phyloP scores from a whole-genome alignment of 2,888 invertebrate species.

The Xestia sexstrigata region DNA sequence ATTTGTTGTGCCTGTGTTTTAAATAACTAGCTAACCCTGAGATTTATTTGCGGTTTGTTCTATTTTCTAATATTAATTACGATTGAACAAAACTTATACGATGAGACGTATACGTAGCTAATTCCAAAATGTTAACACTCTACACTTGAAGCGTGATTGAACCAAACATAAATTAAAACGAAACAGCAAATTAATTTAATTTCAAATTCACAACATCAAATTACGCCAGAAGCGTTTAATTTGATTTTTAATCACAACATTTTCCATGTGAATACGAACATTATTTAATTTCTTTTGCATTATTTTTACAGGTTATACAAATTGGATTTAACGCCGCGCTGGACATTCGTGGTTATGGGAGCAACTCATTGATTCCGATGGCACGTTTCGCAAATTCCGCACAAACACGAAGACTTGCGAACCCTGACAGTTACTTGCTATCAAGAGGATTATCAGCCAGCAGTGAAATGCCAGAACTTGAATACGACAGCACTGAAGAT shows the following conservation, averaged over 20 bases:
- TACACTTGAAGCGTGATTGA: background rate
- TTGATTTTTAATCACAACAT: constrained; percentile 13
- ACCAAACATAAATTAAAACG: background rate
- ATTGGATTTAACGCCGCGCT: constrained; percentile 51
- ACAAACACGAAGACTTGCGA: constrained; percentile 19
- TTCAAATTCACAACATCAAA: background rate
- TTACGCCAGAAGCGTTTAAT: background rate
- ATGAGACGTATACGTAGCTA: background rate
- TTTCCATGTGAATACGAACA: constrained; percentile 13
- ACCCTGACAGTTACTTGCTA: background rate
- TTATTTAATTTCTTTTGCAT: constrained; percentile 44
- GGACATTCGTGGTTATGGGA: constrained; percentile 13
- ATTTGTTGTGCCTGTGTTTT: background rate
- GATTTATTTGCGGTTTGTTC: background rate
- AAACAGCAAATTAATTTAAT: constrained; percentile 1
- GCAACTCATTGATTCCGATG: constrained; percentile 13
- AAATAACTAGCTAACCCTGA: background rate
- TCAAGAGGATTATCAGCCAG: constrained; percentile 18
- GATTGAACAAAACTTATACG: no score
- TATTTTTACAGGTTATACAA: constrained; percentile 57
- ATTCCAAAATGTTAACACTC: background rate
- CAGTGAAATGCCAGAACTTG: constrained; percentile 35
- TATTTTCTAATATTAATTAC: background rate
- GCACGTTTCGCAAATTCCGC: background rate
- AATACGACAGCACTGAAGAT: constrained; percentile 43